Evolutionary conservation across 1,140 invertebrate species (phyloP).

Genomic region (Euwallacea fornicatus): DNA sequence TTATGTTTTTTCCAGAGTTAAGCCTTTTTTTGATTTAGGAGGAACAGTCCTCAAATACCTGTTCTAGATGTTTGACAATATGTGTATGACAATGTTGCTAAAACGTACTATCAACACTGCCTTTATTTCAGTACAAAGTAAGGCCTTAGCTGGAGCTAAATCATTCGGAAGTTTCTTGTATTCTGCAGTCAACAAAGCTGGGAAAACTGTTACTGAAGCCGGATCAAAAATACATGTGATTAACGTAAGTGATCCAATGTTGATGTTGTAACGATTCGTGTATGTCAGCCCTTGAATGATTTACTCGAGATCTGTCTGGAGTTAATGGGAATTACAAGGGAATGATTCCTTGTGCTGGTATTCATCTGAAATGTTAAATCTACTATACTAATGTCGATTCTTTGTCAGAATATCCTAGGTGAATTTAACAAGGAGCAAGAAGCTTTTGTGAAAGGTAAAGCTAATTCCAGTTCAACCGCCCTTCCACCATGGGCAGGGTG

Average conservation of each 20-base stretch:
- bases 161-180: conserved; percentile 90
- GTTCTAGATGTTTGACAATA: too few species aligned
- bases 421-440: conserved; percentile 97
- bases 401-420: conserved; percentile 82
- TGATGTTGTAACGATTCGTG: not conserved
- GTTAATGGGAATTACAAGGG: too few species aligned
- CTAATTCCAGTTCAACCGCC: conserved; percentile 71
- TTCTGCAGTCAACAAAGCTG: conserved; percentile 88
- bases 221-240: conserved; percentile 92
- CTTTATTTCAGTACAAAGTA: conserved; percentile 74
- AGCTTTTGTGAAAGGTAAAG: conserved; percentile 87
- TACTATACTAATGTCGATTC: too few species aligned
- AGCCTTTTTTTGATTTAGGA: too few species aligned
- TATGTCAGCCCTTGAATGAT: not conserved
- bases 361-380: too few species aligned
- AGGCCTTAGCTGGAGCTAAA: conserved; percentile 88
- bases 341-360: too few species aligned
- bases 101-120: too few species aligned
- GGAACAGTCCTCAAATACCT: too few species aligned
- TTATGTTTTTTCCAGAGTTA: too few species aligned
- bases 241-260: conserved; percentile 92
- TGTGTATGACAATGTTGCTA: too few species aligned
- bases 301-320: too few species aligned
- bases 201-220: conserved; percentile 73
- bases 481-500: conserved; percentile 91